Percentiles rank a stretch among this genome's conserved stretches.
These are phyloP conservation scores for Equus przewalskii DNA, from an alignment of 2,113 vertebrate genomes.

Conservation along the genomic window DNA sequence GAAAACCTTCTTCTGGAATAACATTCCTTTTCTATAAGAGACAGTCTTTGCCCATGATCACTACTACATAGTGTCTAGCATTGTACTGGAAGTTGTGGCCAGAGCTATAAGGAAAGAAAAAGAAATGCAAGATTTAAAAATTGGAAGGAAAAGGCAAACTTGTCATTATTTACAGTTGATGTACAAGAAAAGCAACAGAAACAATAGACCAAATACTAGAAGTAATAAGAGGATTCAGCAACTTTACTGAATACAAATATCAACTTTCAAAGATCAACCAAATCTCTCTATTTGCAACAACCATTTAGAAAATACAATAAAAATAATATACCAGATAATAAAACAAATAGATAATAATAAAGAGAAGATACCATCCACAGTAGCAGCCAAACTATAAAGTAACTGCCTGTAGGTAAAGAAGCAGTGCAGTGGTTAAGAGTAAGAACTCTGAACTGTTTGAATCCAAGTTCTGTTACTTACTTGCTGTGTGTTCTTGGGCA, in stretches of 20 bases:
- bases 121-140: conserved; percentile 9
- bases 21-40: background rate
- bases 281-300: background rate
- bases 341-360: background rate
- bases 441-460: background rate
- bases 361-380: background rate
- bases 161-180: background rate
- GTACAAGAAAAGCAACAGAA: background rate
- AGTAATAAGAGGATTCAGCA: conserved; percentile 13
- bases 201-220: background rate
- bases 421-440: background rate
- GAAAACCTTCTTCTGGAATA: background rate
- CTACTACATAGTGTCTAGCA: background rate
- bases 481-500: background rate
- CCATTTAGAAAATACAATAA: conserved; percentile 11
- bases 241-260: background rate
- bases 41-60: background rate
- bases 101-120: conserved; percentile 29
- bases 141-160: conserved; percentile 15
- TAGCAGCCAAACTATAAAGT: background rate
- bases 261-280: background rate
- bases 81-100: background rate
- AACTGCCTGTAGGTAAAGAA: background rate
- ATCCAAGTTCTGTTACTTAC: background rate
- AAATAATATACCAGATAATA: background rate